Percentiles rank a stretch among this genome's conserved stretches.
Evolutionary conservation across 1,140 invertebrate genomes (phyloP).

Genomic region (Hycleus cichorii): DNA sequence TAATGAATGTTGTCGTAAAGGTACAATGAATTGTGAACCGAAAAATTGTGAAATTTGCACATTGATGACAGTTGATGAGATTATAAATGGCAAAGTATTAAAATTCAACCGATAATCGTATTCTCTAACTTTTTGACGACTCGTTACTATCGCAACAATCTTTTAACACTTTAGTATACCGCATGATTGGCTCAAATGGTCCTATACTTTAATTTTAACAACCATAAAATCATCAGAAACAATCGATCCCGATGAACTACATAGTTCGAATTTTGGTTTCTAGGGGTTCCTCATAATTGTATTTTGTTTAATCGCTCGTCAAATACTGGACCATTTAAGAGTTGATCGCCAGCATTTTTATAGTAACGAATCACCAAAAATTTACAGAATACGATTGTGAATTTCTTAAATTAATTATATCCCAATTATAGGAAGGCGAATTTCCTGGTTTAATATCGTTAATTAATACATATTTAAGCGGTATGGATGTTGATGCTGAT

Average conservation of each 20-base stretch:
- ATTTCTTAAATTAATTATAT: neutral
- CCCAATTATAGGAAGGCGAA: slow-evolving; percentile 54
- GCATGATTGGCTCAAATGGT: too few species aligned
- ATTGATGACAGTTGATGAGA: slow-evolving; percentile 88
- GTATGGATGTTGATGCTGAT: slow-evolving; percentile 93
- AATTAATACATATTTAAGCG: slow-evolving; percentile 86
- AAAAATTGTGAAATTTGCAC: slow-evolving; percentile 50
- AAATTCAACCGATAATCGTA: too few species aligned
- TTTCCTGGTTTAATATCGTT: slow-evolving; percentile 95
- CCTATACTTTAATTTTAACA: too few species aligned
- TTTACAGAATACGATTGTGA: too few species aligned
- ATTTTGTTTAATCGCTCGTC: too few species aligned
- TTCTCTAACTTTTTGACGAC: slow-evolving; percentile 2
- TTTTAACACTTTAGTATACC: too few species aligned
- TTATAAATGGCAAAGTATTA: slow-evolving; percentile 91
- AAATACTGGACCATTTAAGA: too few species aligned
- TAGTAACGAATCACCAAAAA: neutral
- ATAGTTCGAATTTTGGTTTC: too few species aligned
- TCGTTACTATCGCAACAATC: too few species aligned
- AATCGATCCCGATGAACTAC: too few species aligned
- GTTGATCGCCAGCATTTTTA: neutral
- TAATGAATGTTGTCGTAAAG: slow-evolving; percentile 36
- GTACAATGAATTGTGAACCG: slow-evolving; percentile 27
- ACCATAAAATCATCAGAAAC: too few species aligned
- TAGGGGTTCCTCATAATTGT: too few species aligned